phyloP scores from a whole-genome alignment of 2,888 invertebrate genomes.

The Nomada goodeniana region DNA sequence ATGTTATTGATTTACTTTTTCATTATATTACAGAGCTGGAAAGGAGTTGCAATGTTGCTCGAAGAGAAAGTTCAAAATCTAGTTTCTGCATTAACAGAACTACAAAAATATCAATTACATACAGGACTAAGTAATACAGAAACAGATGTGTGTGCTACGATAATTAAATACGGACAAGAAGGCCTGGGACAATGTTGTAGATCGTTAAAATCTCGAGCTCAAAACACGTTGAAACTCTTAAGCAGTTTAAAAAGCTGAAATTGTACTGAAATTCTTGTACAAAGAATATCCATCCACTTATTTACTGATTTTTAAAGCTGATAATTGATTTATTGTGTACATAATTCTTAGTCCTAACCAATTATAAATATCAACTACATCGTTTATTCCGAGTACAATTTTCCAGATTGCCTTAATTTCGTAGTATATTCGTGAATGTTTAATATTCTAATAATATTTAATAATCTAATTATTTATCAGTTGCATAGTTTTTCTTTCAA shows the following conservation, averaged over 20 bases:
- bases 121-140: slow-evolving; percentile 74
- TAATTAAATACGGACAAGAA: slow-evolving; percentile 76
- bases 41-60: slow-evolving; percentile 75
- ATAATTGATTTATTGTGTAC: slow-evolving; percentile 64
- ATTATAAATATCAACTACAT: slow-evolving; percentile 65
- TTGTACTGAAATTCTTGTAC: slow-evolving; percentile 70
- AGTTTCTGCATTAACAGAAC: slow-evolving; percentile 74
- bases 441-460: slow-evolving; percentile 21
- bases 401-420: slow-evolving; percentile 35
- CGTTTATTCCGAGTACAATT: slow-evolving; percentile 48
- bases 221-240: slow-evolving; percentile 78
- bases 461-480: slow-evolving; percentile 18
- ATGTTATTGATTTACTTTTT: background rate
- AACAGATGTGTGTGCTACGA: slow-evolving; percentile 69
- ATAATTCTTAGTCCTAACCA: slow-evolving; percentile 68
- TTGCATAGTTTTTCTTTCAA: background rate
- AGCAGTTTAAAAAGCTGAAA: slow-evolving; percentile 81
- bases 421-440: slow-evolving; percentile 10
- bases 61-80: slow-evolving; percentile 76
- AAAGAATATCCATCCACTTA: slow-evolving; percentile 72
- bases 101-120: slow-evolving; percentile 77
- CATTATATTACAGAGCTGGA: slow-evolving; percentile 77
- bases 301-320: slow-evolving; percentile 62
- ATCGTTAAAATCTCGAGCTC: slow-evolving; percentile 77
- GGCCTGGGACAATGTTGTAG: slow-evolving; percentile 80